Base-by-base conservation (phyloP, 1,140 invertebrate species). In the Drosophila kanapiae region DNA sequence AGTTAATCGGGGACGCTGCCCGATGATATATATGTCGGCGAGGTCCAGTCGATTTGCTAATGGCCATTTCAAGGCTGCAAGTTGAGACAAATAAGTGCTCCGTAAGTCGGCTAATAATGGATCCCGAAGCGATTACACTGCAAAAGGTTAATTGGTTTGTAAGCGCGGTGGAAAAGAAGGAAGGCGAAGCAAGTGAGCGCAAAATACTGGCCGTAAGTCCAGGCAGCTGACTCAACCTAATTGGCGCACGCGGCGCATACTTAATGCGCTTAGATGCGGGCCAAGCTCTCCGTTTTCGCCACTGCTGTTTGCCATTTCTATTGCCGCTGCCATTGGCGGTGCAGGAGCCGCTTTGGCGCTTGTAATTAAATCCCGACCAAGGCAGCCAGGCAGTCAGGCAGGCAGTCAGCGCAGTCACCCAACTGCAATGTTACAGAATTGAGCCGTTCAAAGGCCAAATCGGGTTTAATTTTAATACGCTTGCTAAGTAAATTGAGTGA, bases 241-340 rank as follows among this genome's bases (percentile, higher is more conserved):
- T 87, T 87, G 83, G 80, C 64, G 77, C 80, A 87, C 80, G 84
- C 75, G 77, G 85, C 84, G 84, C 84, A 88, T 88, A 88, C 84
- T 80, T 87, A 87, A 87, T 87, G 84, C 83, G 83, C 83, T 87
- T 87, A 87, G 80, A 80, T 69, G 82, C 71, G 68, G 76, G 49
- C 63, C 62, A 60, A 49, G 77, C 65, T 60, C 57, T 70, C 58
- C 51, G 71, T 60, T 63, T 69, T 67, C 43, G 37, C 37, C 61
- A 54, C 54, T 43, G 42, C 59, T 58, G 58, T 63, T 43, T 47
- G 69, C 80, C 53, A 80, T 74, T 56, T 61, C 51, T 56, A 58
- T 58, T 54, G 53, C 51, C 33, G 42, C 37, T 43, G 57, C 67
- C 56, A 60, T 54, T 58, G 75, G 47, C 67, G 43, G 33, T 78